Base-by-base conservation (phyloP, 1,140 invertebrate genomes). In the Oedothorax gibbosus region DNA sequence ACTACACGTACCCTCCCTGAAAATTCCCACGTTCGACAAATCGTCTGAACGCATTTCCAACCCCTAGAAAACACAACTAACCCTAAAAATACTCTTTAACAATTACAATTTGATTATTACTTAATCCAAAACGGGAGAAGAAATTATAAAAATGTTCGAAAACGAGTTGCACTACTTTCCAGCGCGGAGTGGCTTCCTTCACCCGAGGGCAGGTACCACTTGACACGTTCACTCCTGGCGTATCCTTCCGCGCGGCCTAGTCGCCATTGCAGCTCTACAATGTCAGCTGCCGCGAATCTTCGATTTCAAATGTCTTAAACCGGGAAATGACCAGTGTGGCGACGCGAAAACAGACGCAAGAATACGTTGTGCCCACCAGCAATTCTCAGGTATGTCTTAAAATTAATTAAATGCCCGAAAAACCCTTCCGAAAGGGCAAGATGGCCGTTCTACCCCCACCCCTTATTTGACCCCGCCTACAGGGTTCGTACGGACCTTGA, bases 281-380 rank as follows among this genome's bases (percentile, higher is more conserved):
- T 65, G 66, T 18, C 73, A 73, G 84, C 76, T 53, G 68, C 66
- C 20, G 77, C 76, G 68, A 68, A 53, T 62, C 21, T 71, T 56
- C 71, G 82, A 69, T 76, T 76, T 81, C 54, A 0, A 65, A 76
- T 82, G 79, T 81, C 56, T 76, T 82, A 76, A 54, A 75, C 35
- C 35, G 60, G 68, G 79, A 65, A 75, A 87, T 87, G 87, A 87
- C 77, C 53, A 86, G 86, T 71, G 79, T 81, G 60, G 77, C 87
- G 53, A 56, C 77, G 14, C 69, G 86, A 53, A 85, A 79, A 75
- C 86, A 86, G 62, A 64, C 71, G 64, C 78, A 87, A 73, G 87
- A 87, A 56, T 87, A 87, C 86, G 84, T 87, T 14, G 86, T 87
- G 35, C 86, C 87, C n/a, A 83, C 77, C 14, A 87, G 86, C 69